phyloP scores from a whole-genome alignment of 2,888 invertebrate species.

The Heliconius ismenius region DNA sequence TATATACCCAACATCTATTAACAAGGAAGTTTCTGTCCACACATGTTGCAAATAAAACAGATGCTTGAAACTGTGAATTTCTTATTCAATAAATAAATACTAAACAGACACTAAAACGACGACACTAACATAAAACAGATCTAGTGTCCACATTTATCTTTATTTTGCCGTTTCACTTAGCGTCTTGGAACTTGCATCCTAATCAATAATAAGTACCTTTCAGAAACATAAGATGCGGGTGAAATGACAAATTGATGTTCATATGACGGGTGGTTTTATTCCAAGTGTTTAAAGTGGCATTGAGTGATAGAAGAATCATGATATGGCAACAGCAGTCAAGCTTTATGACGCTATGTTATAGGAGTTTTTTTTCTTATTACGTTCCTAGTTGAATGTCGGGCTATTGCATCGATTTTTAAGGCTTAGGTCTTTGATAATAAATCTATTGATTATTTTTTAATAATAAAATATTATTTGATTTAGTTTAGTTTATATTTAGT shows the following conservation, averaged over 20 bases:
- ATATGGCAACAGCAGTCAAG: constrained; percentile 51
- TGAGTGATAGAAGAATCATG: constrained; percentile 73
- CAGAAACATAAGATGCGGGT: constrained; percentile 62
- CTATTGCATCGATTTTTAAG: not conserved
- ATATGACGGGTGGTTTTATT: constrained; percentile 60
- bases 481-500: too few species aligned
- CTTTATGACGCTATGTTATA: constrained; percentile 32
- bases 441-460: not conserved
- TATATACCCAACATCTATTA: too few species aligned
- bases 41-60: not conserved
- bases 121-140: constrained; percentile 18
- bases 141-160: constrained; percentile 9
- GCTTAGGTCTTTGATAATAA: not conserved
- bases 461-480: not conserved
- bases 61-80: not conserved
- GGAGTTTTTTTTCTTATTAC: constrained; percentile 12
- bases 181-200: constrained; percentile 35
- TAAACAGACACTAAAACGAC: not conserved
- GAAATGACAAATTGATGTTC: constrained; percentile 70
- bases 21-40: not conserved
- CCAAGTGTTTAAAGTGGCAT: constrained; percentile 61
- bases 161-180: constrained; percentile 13
- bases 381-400: not conserved
- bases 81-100: not conserved
- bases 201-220: constrained; percentile 24